Evolutionary conservation across 2,113 vertebrate species (phyloP).

Genomic region (Erinaceus europaeus): DNA sequence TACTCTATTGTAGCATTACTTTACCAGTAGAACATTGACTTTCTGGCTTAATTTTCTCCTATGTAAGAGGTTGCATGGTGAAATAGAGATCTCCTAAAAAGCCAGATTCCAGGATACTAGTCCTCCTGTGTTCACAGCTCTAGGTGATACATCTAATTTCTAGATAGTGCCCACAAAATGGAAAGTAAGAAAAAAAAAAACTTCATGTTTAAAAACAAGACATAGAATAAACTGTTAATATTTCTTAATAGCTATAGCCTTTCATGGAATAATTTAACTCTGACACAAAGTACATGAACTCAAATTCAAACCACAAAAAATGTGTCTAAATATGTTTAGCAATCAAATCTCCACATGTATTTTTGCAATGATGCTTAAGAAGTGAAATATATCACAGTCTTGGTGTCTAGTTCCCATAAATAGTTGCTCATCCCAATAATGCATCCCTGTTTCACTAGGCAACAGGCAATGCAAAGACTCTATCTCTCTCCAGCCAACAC

Average conservation of each 20-base stretch:
- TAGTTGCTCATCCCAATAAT: too few species aligned
- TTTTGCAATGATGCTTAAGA: too few species aligned
- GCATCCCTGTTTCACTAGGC: too few species aligned
- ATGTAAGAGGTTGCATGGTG: not conserved
- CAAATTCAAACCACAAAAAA: slow-evolving; percentile 50
- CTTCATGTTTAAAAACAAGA: not conserved
- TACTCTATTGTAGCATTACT: not conserved
- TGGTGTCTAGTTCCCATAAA: too few species aligned
- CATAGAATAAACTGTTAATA: not conserved
- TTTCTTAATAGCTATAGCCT: slow-evolving; percentile 22
- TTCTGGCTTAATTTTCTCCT: slow-evolving; percentile 1
- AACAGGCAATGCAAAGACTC: too few species aligned
- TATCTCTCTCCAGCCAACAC: too few species aligned
- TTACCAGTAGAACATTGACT: not conserved
- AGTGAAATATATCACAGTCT: too few species aligned
- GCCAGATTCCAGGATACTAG: not conserved
- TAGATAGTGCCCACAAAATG: not conserved
- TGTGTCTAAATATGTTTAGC: not conserved
- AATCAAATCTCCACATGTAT: not conserved
- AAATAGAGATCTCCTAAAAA: not conserved
- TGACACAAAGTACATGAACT: not conserved
- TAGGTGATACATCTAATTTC: not conserved
- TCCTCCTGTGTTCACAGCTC: not conserved
- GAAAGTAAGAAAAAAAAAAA: slow-evolving; percentile 5
- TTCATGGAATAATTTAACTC: slow-evolving; percentile 18